Evolutionary conservation across 2,113 vertebrate species (phyloP).

Genomic region (Martes martes): DNA sequence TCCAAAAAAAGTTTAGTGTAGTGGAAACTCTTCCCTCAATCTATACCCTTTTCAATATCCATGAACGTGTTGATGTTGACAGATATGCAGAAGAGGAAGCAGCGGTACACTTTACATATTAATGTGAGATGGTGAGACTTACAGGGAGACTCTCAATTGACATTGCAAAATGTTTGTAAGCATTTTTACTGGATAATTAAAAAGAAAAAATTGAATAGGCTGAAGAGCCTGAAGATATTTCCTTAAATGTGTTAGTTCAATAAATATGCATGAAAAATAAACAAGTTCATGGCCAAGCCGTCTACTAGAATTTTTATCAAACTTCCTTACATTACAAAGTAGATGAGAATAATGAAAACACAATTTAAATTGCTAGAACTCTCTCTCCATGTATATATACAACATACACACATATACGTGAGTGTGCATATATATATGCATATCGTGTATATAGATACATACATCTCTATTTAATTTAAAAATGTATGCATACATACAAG

Average conservation of each 20-base stretch:
- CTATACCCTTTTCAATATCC: background rate
- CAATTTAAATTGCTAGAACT: background rate
- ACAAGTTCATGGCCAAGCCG: background rate
- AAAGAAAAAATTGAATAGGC: slow-evolving; percentile 21
- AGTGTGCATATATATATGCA: background rate
- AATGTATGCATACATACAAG: background rate
- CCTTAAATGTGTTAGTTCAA: slow-evolving; percentile 34
- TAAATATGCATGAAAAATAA: background rate
- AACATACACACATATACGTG: background rate
- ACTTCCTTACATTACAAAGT: background rate
- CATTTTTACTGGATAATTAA: slow-evolving; percentile 29
- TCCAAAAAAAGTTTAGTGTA: background rate
- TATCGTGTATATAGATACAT: background rate
- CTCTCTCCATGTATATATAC: background rate
- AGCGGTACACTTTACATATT: background rate
- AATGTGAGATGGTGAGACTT: background rate
- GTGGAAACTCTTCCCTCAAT: background rate
- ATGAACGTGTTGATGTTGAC: background rate
- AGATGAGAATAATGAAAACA: background rate
- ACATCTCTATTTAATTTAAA: background rate
- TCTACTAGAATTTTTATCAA: background rate
- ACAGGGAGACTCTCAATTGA: background rate
- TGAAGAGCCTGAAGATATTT: background rate
- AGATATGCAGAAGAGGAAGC: background rate
- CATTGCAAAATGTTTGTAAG: background rate